Conservation (phyloP, 2,888 invertebrate genomes). For the Hololepta plana region DNA sequence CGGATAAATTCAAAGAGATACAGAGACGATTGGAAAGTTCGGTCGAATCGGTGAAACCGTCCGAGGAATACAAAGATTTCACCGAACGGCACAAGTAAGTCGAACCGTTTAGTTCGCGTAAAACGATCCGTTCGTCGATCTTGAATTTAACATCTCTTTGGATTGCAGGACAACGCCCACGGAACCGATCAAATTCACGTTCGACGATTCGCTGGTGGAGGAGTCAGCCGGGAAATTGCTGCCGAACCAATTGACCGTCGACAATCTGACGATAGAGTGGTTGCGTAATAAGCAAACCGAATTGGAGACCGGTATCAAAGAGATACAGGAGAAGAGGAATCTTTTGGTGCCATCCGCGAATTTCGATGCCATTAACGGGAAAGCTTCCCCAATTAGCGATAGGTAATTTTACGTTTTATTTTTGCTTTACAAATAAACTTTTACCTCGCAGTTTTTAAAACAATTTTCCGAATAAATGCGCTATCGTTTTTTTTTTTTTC, state of each 20-base stretch:
- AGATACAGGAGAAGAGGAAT: conserved; percentile 48
- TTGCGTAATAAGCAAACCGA: conserved; percentile 62
- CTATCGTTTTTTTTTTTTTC: no score
- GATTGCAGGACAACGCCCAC: conserved; percentile 56
- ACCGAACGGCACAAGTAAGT: conserved; percentile 73
- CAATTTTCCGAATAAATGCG: no score
- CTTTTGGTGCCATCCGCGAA: conserved; percentile 13
- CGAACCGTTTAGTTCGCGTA: conserved; percentile 2
- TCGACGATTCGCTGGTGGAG: conserved; percentile 75
- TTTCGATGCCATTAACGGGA: conserved; percentile 21
- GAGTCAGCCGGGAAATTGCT: conserved; percentile 74
- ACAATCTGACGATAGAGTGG: conserved; percentile 85
- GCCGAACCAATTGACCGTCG: conserved; percentile 77
- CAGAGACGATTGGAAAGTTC: conserved; percentile 58
- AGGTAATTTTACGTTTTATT: no score
- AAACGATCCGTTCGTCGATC: no score
- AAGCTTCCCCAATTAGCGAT: no score
- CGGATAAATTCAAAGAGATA: conserved; percentile 63
- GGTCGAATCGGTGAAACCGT: conserved; percentile 61
- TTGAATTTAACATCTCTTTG: conserved; percentile 8
- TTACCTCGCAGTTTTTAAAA: no score
- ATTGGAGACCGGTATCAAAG: conserved; percentile 59
- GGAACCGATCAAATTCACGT: conserved; percentile 60
- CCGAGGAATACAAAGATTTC: conserved; percentile 78
- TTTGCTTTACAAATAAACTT: no score